A percentile compares a stretch with the other conserved stretches of the same genome.
Conservation (phyloP, 1,140 invertebrate species). For the Drosophila sp. region DNA sequence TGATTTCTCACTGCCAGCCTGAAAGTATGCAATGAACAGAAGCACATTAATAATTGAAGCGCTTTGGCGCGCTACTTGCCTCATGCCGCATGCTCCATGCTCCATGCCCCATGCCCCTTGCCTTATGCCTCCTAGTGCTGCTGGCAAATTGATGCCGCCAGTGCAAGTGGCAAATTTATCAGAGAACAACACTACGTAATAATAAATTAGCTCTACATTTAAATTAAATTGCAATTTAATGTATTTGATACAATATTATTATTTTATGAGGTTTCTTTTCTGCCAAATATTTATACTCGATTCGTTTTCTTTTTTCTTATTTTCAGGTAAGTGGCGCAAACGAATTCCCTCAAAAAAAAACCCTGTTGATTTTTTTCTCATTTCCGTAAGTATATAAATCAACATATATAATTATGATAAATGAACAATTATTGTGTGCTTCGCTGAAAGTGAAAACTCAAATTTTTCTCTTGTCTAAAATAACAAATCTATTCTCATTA, state of each 20-base stretch:
- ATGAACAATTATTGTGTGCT: constrained; percentile 45
- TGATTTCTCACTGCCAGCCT: constrained; percentile 71
- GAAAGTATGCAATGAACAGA: constrained; percentile 79
- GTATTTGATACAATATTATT: constrained; percentile 49
- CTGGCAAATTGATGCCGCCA: constrained; percentile 53
- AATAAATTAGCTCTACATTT: constrained; percentile 57
- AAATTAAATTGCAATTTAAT: constrained; percentile 70
- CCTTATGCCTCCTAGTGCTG: constrained; percentile 1
- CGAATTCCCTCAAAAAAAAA: constrained; percentile 4
- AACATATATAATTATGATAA: constrained; percentile 74
- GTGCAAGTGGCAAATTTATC: constrained; percentile 63
- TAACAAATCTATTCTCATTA: constrained; percentile 77
- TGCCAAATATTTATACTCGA: constrained; percentile 28
- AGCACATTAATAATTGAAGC: constrained; percentile 78
- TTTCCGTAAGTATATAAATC: constrained; percentile 71
- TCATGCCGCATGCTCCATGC: not conserved
- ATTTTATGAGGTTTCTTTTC: constrained; percentile 1
- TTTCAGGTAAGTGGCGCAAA: constrained; percentile 60
- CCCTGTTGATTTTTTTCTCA: constrained; percentile 4
- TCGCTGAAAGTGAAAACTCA: constrained; percentile 51
- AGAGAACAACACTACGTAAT: constrained; percentile 23
- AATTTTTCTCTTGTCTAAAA: constrained; percentile 47
- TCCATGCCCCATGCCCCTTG: not conserved
- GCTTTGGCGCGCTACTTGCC: constrained; percentile 45
- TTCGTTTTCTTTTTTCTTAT: constrained; percentile 19